Evolutionary conservation across 2,888 invertebrate species (phyloP).

Genomic region (Gonocerus acuteangulatus): DNA sequence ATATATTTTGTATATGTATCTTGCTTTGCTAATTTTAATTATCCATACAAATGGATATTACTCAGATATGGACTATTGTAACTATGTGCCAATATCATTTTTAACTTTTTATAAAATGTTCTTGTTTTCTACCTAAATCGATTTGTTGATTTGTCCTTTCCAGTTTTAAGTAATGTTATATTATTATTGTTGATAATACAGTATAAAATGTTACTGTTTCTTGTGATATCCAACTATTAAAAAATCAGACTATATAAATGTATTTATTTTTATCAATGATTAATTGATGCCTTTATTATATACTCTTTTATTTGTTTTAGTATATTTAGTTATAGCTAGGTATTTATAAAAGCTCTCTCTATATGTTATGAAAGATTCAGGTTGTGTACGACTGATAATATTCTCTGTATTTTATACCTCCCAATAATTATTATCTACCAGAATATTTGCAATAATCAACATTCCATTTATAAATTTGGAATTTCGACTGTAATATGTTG

Average conservation of each 20-base stretch:
- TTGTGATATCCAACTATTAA: constrained; percentile 5
- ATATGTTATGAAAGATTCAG: neutral
- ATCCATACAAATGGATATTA: too few species aligned
- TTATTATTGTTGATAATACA: neutral
- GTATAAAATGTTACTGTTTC: constrained; percentile 8
- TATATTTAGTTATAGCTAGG: neutral
- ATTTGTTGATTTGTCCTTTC: neutral
- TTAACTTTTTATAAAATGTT: neutral
- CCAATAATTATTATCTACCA: too few species aligned
- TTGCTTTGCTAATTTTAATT: too few species aligned
- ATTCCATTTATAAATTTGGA: neutral
- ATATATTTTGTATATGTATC: too few species aligned
- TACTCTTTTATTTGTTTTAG: neutral
- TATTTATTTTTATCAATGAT: neutral
- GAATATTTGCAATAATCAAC: too few species aligned
- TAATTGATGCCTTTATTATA: neutral
- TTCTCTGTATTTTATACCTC: neutral
- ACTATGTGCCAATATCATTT: constrained; percentile 16
- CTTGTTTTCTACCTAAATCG: neutral
- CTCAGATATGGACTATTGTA: constrained; percentile 2
- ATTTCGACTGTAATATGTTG: constrained; percentile 28
- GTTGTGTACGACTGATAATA: constrained; percentile 6
- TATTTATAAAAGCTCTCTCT: constrained; percentile 1
- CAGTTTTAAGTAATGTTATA: neutral
- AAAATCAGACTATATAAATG: neutral